Evolutionary conservation across 2,888 invertebrate species (phyloP).

Genomic region (Polietes domitor): DNA sequence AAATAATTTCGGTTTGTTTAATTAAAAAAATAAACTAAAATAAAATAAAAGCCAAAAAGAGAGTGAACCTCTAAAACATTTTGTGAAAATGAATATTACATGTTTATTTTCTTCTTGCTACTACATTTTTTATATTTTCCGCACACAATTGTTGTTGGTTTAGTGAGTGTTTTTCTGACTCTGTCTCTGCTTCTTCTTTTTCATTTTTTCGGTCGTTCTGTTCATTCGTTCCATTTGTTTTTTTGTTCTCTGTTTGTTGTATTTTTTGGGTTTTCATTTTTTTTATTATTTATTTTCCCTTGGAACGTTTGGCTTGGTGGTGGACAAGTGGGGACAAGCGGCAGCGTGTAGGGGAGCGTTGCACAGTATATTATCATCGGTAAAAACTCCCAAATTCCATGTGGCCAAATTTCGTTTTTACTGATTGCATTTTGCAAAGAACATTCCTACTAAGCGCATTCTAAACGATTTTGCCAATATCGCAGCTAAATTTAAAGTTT

Average conservation of each 20-base stretch:
- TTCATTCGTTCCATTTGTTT: background rate
- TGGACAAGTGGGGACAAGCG: no score
- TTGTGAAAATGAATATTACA: slow-evolving; percentile 32
- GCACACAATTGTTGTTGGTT: slow-evolving; percentile 7
- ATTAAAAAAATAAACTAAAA: background rate
- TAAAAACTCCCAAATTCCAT: no score
- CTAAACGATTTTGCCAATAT: no score
- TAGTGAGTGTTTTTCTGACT: background rate
- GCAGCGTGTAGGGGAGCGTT: no score
- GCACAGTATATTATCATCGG: no score
- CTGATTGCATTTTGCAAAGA: no score
- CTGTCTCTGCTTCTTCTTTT: background rate
- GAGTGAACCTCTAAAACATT: background rate
- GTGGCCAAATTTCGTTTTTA: no score
- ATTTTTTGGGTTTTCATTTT: background rate
- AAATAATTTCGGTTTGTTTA: slow-evolving; percentile 19
- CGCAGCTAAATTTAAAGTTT: no score
- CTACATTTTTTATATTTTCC: slow-evolving; percentile 14
- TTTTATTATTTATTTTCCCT: slow-evolving; percentile 1
- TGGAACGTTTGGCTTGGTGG: background rate
- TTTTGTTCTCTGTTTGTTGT: background rate
- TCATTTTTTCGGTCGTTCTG: no score
- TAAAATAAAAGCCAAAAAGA: background rate
- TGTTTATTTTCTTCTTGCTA: slow-evolving; percentile 28
- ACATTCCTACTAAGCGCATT: no score